These are phyloP conservation scores for Malurus cyaneus DNA, from an alignment of 2,113 vertebrate species.

Conservation along the genomic window DNA sequence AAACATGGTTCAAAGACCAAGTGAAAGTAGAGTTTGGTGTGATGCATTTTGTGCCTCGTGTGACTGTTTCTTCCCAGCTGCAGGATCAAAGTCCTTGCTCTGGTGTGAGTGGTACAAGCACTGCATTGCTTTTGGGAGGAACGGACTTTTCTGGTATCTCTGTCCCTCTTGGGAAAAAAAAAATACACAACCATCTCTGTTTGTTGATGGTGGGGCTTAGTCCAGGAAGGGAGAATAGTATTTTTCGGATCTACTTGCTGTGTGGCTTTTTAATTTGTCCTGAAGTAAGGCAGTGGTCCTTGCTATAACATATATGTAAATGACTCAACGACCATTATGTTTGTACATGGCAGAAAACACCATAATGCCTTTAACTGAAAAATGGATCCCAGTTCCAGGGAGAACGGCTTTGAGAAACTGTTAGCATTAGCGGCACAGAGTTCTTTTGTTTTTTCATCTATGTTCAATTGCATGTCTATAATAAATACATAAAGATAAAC, in stretches of 20 bases:
- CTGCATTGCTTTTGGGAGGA: background rate
- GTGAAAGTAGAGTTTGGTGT: background rate
- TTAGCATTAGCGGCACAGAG: background rate
- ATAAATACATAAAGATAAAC: background rate
- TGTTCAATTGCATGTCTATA: background rate
- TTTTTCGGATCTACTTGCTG: background rate
- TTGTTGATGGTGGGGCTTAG: background rate
- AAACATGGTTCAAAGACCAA: background rate
- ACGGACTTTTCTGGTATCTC: background rate
- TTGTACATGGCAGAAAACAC: background rate
- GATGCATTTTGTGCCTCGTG: background rate
- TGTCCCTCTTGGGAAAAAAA: background rate
- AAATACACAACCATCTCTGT: background rate
- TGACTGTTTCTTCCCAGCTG: background rate
- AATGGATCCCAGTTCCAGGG: background rate
- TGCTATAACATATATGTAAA: background rate
- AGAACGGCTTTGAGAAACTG: background rate
- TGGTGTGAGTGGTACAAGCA: rapidly evolving
- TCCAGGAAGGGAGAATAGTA: background rate
- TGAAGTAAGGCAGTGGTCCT: background rate
- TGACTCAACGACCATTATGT: background rate
- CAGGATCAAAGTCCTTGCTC: background rate
- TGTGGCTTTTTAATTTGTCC: background rate
- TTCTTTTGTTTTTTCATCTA: background rate
- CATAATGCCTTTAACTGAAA: background rate